Conservation (phyloP, 2,797 vertebrate species). For the Diglossa cyanea region DNA sequence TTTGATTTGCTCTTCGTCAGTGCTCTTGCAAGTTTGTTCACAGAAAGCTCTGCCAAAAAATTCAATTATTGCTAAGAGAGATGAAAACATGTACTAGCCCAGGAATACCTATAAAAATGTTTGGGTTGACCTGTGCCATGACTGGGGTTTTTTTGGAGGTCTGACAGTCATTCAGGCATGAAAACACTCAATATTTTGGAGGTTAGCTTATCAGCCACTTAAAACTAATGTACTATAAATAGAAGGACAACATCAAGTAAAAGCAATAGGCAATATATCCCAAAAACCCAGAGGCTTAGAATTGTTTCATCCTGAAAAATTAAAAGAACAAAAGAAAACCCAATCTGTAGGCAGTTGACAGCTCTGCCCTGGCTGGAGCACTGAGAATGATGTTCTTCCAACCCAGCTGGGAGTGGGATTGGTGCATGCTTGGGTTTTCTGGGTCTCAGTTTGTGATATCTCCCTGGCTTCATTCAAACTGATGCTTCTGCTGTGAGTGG, state of each 20-base stretch:
- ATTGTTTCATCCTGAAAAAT: background rate
- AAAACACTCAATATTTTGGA: background rate
- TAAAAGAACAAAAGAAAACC: background rate
- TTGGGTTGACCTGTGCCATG: background rate
- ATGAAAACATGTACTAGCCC: background rate
- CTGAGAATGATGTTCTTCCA: background rate
- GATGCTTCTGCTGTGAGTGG: background rate
- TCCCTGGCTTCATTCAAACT: background rate
- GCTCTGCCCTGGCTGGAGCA: background rate
- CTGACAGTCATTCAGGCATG: background rate
- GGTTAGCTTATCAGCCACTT: background rate
- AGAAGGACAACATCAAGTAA: background rate
- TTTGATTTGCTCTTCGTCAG: constrained; percentile 21
- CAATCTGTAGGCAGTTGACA: background rate
- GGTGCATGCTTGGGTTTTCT: fast-evolving
- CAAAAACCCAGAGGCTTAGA: background rate
- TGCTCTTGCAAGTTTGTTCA: background rate
- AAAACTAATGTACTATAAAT: background rate
- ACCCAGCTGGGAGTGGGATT: background rate
- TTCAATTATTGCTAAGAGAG: background rate
- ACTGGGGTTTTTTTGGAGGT: background rate
- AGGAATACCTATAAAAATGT: background rate
- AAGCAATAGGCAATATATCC: background rate
- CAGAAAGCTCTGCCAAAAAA: constrained; percentile 1
- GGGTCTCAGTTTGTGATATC: background rate